Conservation (phyloP, 35 echinoderm and acorn worm genomes). For the Ophiothrix spiculata region DNA sequence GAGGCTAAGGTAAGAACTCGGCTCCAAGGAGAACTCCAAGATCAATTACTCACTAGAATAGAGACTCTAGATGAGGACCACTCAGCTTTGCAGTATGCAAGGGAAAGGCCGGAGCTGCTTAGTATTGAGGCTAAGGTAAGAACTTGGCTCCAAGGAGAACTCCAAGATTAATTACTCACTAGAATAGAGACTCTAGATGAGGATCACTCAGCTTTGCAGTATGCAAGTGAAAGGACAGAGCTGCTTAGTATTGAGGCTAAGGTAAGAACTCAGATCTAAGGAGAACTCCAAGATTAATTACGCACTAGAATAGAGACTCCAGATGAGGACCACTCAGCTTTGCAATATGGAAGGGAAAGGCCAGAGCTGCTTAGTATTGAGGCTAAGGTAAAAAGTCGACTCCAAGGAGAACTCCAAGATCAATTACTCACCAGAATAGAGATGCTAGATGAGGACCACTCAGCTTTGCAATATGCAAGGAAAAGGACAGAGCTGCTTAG, state of each 20-base stretch:
- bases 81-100: slow-evolving; percentile 69
- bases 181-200: slow-evolving; percentile 91
- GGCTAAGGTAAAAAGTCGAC: slow-evolving; percentile 78
- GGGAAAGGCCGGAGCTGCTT: slow-evolving; percentile 83
- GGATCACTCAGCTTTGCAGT: slow-evolving; percentile 73
- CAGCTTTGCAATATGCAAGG: slow-evolving; percentile 74
- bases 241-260: slow-evolving; percentile 82
- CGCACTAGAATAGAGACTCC: slow-evolving; percentile 81
- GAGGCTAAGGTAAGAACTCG: no score
- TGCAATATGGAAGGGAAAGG: slow-evolving; percentile 78
- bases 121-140: slow-evolving; percentile 80
- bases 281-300: slow-evolving; percentile 84
- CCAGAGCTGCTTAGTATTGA: slow-evolving; percentile 73
- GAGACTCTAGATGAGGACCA: slow-evolving; percentile 91
- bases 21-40: no score
- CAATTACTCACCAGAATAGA: slow-evolving; percentile 90
- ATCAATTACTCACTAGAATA: no score
- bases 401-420: slow-evolving; percentile 80
- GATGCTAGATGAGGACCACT: slow-evolving; percentile 81
- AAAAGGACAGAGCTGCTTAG: slow-evolving; percentile 81
- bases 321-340: slow-evolving; percentile 69
- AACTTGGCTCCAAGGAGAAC: slow-evolving; percentile 76
- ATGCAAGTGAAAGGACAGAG: slow-evolving; percentile 79
- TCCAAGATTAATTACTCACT: slow-evolving; percentile 87
- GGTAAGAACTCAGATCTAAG: no score